Percentiles rank a stretch among this genome's conserved stretches.
Conservation (phyloP, 2,888 invertebrate species). For the Spilarctia lutea region DNA sequence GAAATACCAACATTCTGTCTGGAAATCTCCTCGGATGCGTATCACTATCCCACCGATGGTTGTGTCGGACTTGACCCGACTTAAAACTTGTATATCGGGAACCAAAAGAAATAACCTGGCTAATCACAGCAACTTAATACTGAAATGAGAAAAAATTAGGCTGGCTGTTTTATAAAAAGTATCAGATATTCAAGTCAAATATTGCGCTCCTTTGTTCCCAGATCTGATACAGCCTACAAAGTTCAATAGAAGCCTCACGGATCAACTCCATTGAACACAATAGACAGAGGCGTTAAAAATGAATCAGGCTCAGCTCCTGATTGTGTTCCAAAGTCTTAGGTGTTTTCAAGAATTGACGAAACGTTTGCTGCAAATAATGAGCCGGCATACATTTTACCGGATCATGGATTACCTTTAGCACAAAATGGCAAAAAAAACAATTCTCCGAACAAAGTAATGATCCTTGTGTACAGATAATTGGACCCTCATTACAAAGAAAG, state of each 20-base stretch:
- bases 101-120: no score
- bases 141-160: neutral
- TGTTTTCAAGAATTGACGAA: neutral
- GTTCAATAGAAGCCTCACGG: conserved; percentile 18
- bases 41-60: no score
- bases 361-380: neutral
- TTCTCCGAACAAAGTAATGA: no score
- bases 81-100: no score
- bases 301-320: conserved; percentile 15
- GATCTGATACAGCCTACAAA: conserved; percentile 13
- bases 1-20: no score
- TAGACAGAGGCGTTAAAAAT: conserved; percentile 22
- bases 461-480: no score
- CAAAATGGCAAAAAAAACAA: neutral
- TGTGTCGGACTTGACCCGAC: no score
- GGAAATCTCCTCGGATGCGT: no score
- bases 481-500: no score
- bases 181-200: conserved; percentile 6
- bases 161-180: neutral
- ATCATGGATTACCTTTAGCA: neutral
- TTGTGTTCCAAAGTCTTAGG: conserved; percentile 20
- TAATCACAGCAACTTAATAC: neutral
- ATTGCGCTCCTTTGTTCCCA: conserved; percentile 13
- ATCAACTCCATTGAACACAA: conserved; percentile 24
- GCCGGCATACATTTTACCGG: neutral